Conservation (phyloP, 2,888 invertebrate genomes). For the Diarsia dahlii region DNA sequence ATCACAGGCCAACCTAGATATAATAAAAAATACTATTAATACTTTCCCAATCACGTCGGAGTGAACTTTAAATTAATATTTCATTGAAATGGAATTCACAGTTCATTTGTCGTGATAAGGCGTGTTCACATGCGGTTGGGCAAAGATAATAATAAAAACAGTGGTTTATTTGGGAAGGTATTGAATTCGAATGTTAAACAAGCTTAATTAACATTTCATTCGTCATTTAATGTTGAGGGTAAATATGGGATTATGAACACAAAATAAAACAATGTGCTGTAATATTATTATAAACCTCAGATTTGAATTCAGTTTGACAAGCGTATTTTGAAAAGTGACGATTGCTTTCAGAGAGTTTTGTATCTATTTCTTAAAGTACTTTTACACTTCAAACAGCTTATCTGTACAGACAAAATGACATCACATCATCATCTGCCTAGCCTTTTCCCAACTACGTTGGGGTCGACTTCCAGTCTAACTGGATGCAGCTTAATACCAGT, state of each 20-base stretch:
- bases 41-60: constrained; percentile 37
- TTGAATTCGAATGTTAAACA: not conserved
- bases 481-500: no score
- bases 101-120: constrained; percentile 57
- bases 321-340: not conserved
- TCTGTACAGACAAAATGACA: not conserved
- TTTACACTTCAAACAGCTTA: not conserved
- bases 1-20: constrained; percentile 14
- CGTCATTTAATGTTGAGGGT: not conserved
- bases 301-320: not conserved
- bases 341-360: not conserved
- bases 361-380: not conserved
- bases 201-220: not conserved
- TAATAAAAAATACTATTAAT: constrained; percentile 34
- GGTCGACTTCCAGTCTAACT: no score
- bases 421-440: no score
- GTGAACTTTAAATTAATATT: constrained; percentile 56
- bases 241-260: no score
- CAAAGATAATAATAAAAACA: constrained; percentile 25
- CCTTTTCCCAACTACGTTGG: no score
- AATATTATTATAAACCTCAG: no score
- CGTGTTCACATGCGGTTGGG: constrained; percentile 41
- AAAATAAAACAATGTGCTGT: not conserved
- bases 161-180: constrained; percentile 19
- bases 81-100: constrained; percentile 56